Conservation (phyloP, 2,888 invertebrate species). For the Perizoma flavofasciatum region DNA sequence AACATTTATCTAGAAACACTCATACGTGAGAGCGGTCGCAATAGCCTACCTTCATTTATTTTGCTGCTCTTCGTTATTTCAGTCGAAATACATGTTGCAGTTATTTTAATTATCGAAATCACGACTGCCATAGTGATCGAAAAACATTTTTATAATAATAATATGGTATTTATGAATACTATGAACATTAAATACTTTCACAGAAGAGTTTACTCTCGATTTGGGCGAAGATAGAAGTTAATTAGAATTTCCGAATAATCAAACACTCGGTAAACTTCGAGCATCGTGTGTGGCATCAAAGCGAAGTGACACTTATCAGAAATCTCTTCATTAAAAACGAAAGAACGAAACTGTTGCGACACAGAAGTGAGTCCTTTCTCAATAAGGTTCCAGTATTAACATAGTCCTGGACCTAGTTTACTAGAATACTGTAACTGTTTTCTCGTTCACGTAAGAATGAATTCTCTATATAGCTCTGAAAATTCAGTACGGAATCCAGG, state of each 20-base stretch:
- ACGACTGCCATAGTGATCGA: conserved; percentile 1
- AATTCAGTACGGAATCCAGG: neutral
- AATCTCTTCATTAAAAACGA: conserved; percentile 63
- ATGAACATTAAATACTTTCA: conserved; percentile 16
- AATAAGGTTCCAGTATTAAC: conserved; percentile 42
- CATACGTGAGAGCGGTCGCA: conserved; percentile 29
- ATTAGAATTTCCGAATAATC: conserved; percentile 43
- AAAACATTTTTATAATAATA: conserved; percentile 10
- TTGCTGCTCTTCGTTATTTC: conserved; percentile 11
- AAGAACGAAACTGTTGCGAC: conserved; percentile 50
- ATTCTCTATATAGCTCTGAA: conserved; percentile 7
- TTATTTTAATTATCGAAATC: conserved; percentile 1
- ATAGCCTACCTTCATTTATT: conserved; percentile 17
- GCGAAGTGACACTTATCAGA: conserved; percentile 53
- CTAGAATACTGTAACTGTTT: conserved; percentile 6
- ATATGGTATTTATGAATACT: conserved; percentile 18
- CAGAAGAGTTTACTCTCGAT: conserved; percentile 21
- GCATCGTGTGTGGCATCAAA: conserved; percentile 61
- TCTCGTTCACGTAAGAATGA: conserved; percentile 4
- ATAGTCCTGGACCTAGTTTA: conserved; percentile 26
- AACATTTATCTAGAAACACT: conserved; percentile 39
- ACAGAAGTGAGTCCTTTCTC: conserved; percentile 40
- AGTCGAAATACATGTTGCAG: too few species aligned
- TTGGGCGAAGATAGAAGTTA: conserved; percentile 33
- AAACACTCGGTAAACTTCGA: conserved; percentile 39